A percentile compares a stretch with the other conserved stretches of the same genome.
These are phyloP conservation scores for Dolomedes plantarius DNA, from an alignment of 2,888 invertebrate genomes.

Conservation along the genomic window DNA sequence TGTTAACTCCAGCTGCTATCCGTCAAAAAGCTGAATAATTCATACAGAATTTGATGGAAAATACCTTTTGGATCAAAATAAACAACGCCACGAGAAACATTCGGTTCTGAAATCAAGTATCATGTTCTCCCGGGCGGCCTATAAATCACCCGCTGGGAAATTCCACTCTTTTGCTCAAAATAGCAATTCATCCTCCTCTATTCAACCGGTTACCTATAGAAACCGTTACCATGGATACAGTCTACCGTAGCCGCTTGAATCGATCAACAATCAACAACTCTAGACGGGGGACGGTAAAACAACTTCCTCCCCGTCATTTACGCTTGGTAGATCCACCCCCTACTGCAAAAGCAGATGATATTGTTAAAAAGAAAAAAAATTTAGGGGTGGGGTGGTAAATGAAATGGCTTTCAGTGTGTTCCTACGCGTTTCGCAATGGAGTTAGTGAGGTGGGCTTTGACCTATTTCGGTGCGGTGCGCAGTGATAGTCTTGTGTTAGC, in stretches of 20 bases:
- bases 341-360: not conserved
- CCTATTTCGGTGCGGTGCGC: not conserved
- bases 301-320: not conserved
- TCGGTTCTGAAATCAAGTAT: not conserved
- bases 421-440: slow-evolving; percentile 1
- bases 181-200: not conserved
- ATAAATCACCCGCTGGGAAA: not conserved
- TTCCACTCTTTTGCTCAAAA: not conserved
- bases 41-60: no score
- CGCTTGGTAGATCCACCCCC: not conserved
- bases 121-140: not conserved
- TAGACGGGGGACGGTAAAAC: not conserved
- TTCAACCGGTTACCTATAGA: slow-evolving; percentile 14
- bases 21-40: no score
- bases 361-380: not conserved
- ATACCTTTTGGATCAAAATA: no score
- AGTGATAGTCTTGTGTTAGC: not conserved
- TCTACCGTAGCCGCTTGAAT: not conserved
- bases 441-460: not conserved
- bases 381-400: not conserved
- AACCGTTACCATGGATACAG: not conserved
- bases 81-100: no score
- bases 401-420: not conserved
- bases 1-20: no score
- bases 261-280: slow-evolving; percentile 6